Percentiles rank a stretch among this genome's conserved stretches.
Evolutionary conservation across 2,888 invertebrate species (phyloP).

Genomic region (Drosophila infuscata): DNA sequence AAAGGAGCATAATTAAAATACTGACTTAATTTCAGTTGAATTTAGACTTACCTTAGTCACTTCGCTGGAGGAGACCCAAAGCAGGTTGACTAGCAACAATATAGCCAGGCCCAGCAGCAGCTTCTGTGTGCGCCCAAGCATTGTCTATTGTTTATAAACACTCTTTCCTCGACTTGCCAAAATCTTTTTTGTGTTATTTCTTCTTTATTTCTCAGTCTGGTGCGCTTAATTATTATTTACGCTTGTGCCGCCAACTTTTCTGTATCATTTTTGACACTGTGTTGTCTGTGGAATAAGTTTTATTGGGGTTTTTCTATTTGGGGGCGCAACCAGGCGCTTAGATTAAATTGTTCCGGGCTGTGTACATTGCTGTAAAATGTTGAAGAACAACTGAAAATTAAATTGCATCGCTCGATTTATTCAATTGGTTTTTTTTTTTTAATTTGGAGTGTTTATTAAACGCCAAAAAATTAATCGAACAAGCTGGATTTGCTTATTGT

Average conservation of each 20-base stretch:
- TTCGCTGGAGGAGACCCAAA: constrained; percentile 98
- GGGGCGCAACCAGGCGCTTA: constrained; percentile 11
- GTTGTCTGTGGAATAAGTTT: neutral
- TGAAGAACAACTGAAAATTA: neutral
- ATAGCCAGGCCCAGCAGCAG: constrained; percentile 94
- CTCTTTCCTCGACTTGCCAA: constrained; percentile 7
- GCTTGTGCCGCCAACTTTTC: constrained; percentile 74
- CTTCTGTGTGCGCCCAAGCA: constrained; percentile 88
- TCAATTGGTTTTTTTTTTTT: constrained; percentile 33
- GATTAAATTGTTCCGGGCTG: neutral
- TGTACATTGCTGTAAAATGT: constrained; percentile 35
- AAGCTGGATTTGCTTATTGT: constrained; percentile 8
- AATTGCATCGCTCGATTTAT: constrained; percentile 14
- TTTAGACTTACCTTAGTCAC: constrained; percentile 92
- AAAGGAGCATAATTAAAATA: no score
- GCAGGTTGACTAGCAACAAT: constrained; percentile 95
- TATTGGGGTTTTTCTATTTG: neutral
- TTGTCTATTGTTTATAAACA: constrained; percentile 46
- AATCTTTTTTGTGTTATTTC: neutral
- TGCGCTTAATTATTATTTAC: constrained; percentile 58
- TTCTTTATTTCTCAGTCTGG: constrained; percentile 18
- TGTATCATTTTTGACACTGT: constrained; percentile 62
- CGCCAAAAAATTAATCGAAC: constrained; percentile 8
- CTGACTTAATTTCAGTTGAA: neutral
- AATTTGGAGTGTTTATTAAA: constrained; percentile 1